Conservation (phyloP, 2,797 vertebrate genomes). For the Spinibarbus caldwelli region DNA sequence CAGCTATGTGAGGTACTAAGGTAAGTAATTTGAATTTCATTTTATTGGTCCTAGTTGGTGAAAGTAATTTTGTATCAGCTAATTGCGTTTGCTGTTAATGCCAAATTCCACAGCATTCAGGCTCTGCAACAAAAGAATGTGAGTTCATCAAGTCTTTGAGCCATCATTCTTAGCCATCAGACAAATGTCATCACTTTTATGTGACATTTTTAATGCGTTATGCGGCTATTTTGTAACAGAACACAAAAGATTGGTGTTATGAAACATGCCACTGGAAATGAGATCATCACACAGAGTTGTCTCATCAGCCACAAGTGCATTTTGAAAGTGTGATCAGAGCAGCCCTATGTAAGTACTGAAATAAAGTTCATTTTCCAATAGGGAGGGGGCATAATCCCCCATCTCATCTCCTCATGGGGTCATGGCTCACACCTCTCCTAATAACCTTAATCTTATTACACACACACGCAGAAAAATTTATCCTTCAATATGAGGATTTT, state of each 20-base stretch:
- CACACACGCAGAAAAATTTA: slow-evolving; percentile 82
- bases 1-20: not conserved
- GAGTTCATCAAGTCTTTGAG: slow-evolving; percentile 7
- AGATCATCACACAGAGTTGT: not conserved
- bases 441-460: slow-evolving; percentile 84
- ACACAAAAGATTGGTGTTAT: slow-evolving; percentile 16
- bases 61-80: slow-evolving; percentile 9
- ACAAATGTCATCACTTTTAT: slow-evolving; percentile 88
- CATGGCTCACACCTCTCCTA: slow-evolving; percentile 54
- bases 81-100: slow-evolving; percentile 18
- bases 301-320: slow-evolving; percentile 3
- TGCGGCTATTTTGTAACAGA: not conserved
- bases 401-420: slow-evolving; percentile 53
- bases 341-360: not conserved
- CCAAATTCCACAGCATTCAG: slow-evolving; percentile 20
- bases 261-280: slow-evolving; percentile 11
- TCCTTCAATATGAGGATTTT: slow-evolving; percentile 89
- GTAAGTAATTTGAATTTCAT: slow-evolving; percentile 5
- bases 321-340: slow-evolving; percentile 19
- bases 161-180: slow-evolving; percentile 83
- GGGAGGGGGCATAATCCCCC: slow-evolving; percentile 43
- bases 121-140: slow-evolving; percentile 13
- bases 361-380: slow-evolving; percentile 37
- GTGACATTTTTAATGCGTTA: not conserved
- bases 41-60: not conserved